Conservation (phyloP, 1,140 invertebrate genomes). For the Papilio glaucus region DNA sequence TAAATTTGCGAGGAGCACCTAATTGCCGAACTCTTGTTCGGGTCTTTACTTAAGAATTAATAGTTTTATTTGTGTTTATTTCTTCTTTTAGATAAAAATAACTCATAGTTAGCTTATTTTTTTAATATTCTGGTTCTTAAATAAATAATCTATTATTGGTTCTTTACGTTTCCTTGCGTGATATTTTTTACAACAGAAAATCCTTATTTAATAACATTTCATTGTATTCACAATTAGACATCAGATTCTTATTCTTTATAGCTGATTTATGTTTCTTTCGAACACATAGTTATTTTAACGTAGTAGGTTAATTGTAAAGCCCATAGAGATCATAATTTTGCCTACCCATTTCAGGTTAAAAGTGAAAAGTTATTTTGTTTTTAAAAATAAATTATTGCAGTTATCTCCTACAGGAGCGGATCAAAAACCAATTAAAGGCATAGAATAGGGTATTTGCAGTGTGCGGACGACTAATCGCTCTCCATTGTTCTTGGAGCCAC, state of each 20-base stretch:
- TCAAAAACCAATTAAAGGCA: conserved; percentile 71
- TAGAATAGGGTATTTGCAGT: conserved; percentile 51
- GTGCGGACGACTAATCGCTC: conserved; percentile 65
- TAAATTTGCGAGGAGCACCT: conserved; percentile 54
- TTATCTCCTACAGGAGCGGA: conserved; percentile 36
- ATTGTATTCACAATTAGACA: no score
- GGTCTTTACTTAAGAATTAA: conserved; percentile 54
- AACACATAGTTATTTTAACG: no score
- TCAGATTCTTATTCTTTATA: no score
- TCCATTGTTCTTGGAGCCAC: conserved; percentile 73
- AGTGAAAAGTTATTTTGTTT: no score
- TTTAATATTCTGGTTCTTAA: conserved; percentile 34
- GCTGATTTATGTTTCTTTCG: no score
- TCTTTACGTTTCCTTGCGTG: no score
- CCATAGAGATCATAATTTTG: no score
- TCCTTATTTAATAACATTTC: no score
- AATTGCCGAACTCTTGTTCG: conserved; percentile 53
- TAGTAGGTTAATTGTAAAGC: no score
- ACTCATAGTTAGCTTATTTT: neutral
- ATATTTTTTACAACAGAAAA: no score
- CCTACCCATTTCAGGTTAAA: no score
- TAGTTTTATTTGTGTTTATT: conserved; percentile 41
- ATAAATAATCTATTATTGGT: conserved; percentile 45
- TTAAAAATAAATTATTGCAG: conserved; percentile 8
- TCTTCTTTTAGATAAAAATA: neutral